These are phyloP conservation scores for Tenebrio molitor DNA, from an alignment of 1,140 invertebrate species.

Conservation along the genomic window DNA sequence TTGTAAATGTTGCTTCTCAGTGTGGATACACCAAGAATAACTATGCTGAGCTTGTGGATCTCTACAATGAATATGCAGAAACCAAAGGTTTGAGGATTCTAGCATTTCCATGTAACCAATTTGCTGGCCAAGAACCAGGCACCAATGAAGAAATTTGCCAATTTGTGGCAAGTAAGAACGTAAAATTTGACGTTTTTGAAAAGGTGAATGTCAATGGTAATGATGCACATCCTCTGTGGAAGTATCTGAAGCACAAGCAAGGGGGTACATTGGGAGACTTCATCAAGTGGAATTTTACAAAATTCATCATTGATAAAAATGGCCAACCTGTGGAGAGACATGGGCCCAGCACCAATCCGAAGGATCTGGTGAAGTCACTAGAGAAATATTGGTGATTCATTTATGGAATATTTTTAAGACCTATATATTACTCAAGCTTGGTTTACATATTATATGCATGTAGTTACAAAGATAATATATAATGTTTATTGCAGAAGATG, in stretches of 20 bases:
- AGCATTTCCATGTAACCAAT: slow-evolving; percentile 96
- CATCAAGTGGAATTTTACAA: slow-evolving; percentile 99
- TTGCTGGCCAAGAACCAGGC: slow-evolving; percentile 86
- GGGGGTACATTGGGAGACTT: slow-evolving; percentile 79
- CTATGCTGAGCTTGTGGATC: slow-evolving; percentile 81
- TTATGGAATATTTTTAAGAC: neutral
- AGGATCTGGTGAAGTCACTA: slow-evolving; percentile 75
- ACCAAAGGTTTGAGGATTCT: slow-evolving; percentile 79
- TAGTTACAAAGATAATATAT: too few relatives aligned
- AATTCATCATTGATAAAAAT: slow-evolving; percentile 92
- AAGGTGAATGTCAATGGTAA: slow-evolving; percentile 91
- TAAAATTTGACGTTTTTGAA: slow-evolving; percentile 84
- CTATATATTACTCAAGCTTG: neutral
- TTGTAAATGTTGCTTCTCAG: slow-evolving; percentile 90
- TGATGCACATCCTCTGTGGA: slow-evolving; percentile 88
- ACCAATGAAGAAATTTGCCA: slow-evolving; percentile 79
- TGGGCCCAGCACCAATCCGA: slow-evolving; percentile 81
- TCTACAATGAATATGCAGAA: slow-evolving; percentile 80
- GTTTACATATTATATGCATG: too few relatives aligned
- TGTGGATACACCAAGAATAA: slow-evolving; percentile 87
- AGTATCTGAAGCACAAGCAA: slow-evolving; percentile 88
- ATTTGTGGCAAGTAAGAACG: slow-evolving; percentile 78
- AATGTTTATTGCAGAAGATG: too few relatives aligned
- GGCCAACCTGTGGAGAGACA: slow-evolving; percentile 88
- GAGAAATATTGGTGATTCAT: slow-evolving; percentile 76